These are phyloP conservation scores for Chroicocephalus ridibundus DNA, from an alignment of 2,113 vertebrate species.

Conservation along the genomic window DNA sequence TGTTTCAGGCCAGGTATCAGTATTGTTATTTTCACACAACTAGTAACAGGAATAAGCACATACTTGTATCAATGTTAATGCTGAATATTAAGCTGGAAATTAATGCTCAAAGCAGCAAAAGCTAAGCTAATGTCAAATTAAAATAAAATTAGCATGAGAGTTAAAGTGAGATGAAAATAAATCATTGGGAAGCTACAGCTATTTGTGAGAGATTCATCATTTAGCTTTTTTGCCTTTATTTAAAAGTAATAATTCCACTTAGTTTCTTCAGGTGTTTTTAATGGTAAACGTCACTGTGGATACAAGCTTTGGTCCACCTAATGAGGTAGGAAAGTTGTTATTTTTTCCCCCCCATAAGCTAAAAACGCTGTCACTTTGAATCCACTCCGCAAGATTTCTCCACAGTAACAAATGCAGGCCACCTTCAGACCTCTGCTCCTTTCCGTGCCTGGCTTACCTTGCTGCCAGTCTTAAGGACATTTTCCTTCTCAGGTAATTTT, in stretches of 20 bases:
- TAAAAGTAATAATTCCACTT: neutral
- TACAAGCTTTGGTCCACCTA: neutral
- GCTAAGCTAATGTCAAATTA: slow-evolving; percentile 54
- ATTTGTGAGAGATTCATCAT: neutral
- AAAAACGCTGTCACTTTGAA: neutral
- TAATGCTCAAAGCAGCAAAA: slow-evolving; percentile 60
- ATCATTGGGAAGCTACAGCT: neutral
- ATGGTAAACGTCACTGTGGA: neutral
- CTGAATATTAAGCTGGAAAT: slow-evolving; percentile 56
- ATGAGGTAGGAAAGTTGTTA: neutral
- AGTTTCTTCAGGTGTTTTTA: neutral
- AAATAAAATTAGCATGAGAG: slow-evolving; percentile 60
- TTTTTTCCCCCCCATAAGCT: neutral
- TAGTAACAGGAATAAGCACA: slow-evolving; percentile 32
- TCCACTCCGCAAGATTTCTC: neutral
- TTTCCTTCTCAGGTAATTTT: neutral
- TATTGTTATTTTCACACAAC: slow-evolving; percentile 52
- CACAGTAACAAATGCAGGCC: neutral
- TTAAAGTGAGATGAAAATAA: slow-evolving; percentile 55
- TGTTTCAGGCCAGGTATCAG: slow-evolving; percentile 14
- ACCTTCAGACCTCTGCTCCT: neutral
- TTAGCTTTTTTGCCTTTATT: neutral
- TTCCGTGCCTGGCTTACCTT: neutral
- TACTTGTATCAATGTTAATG: slow-evolving; percentile 47
- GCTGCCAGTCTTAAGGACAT: slow-evolving; percentile 1